Conservation (phyloP, 2,113 vertebrate species). For the Tichodroma muraria region DNA sequence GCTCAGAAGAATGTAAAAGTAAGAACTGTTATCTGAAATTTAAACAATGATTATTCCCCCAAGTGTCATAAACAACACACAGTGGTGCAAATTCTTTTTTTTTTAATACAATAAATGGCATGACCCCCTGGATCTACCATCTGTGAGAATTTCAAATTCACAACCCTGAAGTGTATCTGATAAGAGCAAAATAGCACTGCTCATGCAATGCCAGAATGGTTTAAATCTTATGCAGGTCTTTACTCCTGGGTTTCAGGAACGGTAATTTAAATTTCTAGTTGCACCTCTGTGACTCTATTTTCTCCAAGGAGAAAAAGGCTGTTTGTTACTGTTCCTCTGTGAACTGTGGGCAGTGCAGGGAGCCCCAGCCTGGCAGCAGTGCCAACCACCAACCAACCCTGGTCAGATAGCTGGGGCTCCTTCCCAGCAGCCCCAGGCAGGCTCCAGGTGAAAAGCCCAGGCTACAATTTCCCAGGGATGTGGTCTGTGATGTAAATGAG, state of each 20-base stretch:
- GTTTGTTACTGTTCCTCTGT: neutral
- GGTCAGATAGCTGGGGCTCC: neutral
- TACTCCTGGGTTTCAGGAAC: neutral
- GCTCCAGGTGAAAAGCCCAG: neutral
- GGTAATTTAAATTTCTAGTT: neutral
- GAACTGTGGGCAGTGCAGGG: neutral
- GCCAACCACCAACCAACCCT: neutral
- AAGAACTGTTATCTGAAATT: neutral
- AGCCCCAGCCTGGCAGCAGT: neutral
- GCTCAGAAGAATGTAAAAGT: neutral
- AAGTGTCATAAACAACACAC: neutral
- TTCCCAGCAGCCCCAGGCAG: neutral
- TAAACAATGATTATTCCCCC: neutral
- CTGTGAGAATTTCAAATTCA: neutral
- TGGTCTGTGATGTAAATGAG: neutral
- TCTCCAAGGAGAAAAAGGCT: neutral
- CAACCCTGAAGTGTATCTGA: neutral
- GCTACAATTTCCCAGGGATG: neutral
- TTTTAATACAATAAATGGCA: neutral
- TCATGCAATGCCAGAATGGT: neutral
- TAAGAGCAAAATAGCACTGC: neutral
- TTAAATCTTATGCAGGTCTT: neutral
- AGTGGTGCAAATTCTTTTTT: neutral
- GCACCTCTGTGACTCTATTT: neutral
- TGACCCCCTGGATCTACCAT: neutral